Percentiles rank a stretch among this genome's conserved stretches.
These are phyloP conservation scores for Chaetops frenatus DNA, from an alignment of 2,113 vertebrate genomes.

Conservation along the genomic window DNA sequence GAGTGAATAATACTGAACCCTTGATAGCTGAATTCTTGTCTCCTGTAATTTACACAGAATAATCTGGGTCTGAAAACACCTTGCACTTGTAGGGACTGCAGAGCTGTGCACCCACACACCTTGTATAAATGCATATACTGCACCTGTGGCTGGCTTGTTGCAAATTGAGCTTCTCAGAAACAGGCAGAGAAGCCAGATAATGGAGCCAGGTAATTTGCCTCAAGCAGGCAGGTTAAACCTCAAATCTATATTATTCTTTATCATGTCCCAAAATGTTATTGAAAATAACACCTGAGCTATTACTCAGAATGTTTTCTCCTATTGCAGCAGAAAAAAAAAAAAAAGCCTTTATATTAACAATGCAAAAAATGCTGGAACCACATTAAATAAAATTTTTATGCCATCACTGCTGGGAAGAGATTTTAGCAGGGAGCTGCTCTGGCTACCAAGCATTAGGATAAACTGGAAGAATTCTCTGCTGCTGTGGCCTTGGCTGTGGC, in stretches of 20 bases:
- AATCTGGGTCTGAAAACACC: neutral
- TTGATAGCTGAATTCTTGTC: neutral
- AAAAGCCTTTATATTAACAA: neutral
- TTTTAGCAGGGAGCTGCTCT: neutral
- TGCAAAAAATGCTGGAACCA: neutral
- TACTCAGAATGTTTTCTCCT: neutral
- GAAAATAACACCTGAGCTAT: neutral
- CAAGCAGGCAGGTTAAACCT: neutral
- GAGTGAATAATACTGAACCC: neutral
- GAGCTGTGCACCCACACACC: neutral
- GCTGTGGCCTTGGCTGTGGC: neutral
- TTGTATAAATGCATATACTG: fast-evolving
- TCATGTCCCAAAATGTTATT: neutral
- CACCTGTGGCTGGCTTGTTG: neutral
- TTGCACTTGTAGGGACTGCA: neutral
- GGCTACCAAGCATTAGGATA: neutral
- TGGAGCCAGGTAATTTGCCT: neutral
- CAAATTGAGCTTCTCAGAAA: neutral
- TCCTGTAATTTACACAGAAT: neutral
- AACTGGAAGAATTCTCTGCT: neutral
- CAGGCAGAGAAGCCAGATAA: neutral
- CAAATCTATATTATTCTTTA: neutral
- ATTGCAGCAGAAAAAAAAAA: neutral
- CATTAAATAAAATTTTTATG: neutral
- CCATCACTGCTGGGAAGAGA: neutral